These are phyloP conservation scores for Cygnus buccinator DNA, from an alignment of 2,113 vertebrate species.

Conservation along the genomic window DNA sequence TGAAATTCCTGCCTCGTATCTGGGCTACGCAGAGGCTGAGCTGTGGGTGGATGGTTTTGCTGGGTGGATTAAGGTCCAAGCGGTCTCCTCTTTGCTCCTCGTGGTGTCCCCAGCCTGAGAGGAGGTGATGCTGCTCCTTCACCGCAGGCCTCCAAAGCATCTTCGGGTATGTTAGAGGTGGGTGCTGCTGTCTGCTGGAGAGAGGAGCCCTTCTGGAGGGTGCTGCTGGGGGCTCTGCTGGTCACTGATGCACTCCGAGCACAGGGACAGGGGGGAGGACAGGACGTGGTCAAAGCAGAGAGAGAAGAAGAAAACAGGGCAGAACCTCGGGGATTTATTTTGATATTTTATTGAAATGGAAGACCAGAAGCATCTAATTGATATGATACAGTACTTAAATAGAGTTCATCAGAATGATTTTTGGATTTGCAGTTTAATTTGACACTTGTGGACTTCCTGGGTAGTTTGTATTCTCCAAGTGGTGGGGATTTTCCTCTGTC, in stretches of 20 bases:
- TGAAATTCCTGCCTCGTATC: neutral
- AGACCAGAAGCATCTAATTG: neutral
- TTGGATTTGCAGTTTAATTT: neutral
- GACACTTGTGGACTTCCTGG: neutral
- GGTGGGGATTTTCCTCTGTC: neutral
- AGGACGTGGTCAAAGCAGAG: neutral
- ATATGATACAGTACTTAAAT: neutral
- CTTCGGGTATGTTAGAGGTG: neutral
- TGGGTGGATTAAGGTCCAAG: neutral
- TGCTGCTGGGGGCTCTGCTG: neutral
- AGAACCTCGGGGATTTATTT: neutral
- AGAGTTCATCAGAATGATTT: neutral
- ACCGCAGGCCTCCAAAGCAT: neutral
- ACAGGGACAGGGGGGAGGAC: no score
- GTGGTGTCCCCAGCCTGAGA: neutral
- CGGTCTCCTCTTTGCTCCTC: neutral
- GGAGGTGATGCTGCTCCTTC: accelerated
- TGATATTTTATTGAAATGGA: neutral
- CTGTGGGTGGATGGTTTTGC: accelerated
- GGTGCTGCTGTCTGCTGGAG: neutral
- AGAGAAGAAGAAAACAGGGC: neutral
- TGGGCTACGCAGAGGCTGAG: neutral
- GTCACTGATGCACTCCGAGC: accelerated
- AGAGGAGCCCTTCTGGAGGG: neutral
- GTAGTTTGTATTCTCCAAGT: neutral